These are phyloP conservation scores for Dunckerocampus dactyliophorus DNA, from an alignment of 2,113 vertebrate genomes.

Conservation along the genomic window DNA sequence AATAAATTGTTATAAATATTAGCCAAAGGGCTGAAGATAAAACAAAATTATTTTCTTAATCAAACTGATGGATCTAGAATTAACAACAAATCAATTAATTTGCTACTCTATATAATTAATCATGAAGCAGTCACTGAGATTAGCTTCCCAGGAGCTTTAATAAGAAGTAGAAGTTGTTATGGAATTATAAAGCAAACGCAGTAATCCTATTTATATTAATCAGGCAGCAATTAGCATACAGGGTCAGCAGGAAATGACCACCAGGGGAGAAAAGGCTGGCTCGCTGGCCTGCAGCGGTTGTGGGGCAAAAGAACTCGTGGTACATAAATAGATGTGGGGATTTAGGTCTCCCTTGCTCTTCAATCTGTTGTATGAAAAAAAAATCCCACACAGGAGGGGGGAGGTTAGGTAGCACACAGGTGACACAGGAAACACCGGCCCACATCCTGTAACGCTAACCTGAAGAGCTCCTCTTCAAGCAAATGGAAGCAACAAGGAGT, in stretches of 20 bases:
- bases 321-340: constrained; percentile 65
- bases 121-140: background rate
- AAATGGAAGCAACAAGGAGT: background rate
- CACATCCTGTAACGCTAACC: constrained; percentile 25
- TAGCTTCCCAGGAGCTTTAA: background rate
- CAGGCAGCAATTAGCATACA: constrained; percentile 34
- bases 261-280: constrained; percentile 21
- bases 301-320: constrained; percentile 54
- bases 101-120: constrained; percentile 3
- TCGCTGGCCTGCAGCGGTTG: constrained; percentile 44
- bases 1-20: no score
- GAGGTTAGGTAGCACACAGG: constrained; percentile 26
- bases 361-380: constrained; percentile 58
- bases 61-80: background rate
- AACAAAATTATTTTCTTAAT: background rate
- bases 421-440: constrained; percentile 51
- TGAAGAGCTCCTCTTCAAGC: background rate
- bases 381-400: constrained; percentile 35
- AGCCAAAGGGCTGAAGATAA: no score
- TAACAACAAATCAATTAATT: background rate
- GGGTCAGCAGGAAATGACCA: constrained; percentile 46
- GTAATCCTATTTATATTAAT: no score
- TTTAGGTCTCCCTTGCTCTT: constrained; percentile 63
- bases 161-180: no score
- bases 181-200: no score